Base-by-base conservation (phyloP, 2,888 invertebrate genomes). In the Cheilosia scutellata region DNA sequence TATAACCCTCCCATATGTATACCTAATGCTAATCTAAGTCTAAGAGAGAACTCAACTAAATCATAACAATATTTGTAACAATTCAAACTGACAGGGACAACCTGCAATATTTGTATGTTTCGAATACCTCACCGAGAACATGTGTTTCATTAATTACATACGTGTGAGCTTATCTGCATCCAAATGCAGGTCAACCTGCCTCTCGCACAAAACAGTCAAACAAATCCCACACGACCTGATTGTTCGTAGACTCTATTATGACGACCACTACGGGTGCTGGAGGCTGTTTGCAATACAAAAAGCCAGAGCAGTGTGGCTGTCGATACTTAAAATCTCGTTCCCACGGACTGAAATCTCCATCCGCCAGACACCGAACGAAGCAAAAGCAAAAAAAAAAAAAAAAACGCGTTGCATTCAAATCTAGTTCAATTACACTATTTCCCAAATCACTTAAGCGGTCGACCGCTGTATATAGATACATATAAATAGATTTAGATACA, bases 381-480 rank as follows among this genome's bases (percentile, higher is more conserved):
- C 13, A 13, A 58, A 44, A 55, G 9, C n/a, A 53, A 53, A 13
- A 44, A 9, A 6, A 51, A 44, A 49, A 13, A 51, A 53, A 44
- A 29, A 37, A 51, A 20, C 47, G 57, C 31, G 65, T 76, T 74
- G 68, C 76, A 77, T 82, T 86, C 71, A 86, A 86, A 86, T 86
- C 82, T 82, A 55, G 86, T 82, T 72, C 86, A 82, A 82, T 82
- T 86, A 53, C 66, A 37, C 51, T 72, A 76, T 82, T 82, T 86
- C 82, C 86, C 82, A 82, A 86, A 86, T 86, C 76, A 71, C 76
- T 82, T 77, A 76, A 71, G 42, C 79, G 66, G 55, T 55, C 76
- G 66, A 44, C 47, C 71, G 55, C 65, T 55, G 70, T 42, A 29
- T 55, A 47, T 27, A 44, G 40, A n/a, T 20, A 42, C n/a, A 25